phyloP scores from a whole-genome alignment of 2,888 invertebrate genomes.

The Nymphalis polychloros region DNA sequence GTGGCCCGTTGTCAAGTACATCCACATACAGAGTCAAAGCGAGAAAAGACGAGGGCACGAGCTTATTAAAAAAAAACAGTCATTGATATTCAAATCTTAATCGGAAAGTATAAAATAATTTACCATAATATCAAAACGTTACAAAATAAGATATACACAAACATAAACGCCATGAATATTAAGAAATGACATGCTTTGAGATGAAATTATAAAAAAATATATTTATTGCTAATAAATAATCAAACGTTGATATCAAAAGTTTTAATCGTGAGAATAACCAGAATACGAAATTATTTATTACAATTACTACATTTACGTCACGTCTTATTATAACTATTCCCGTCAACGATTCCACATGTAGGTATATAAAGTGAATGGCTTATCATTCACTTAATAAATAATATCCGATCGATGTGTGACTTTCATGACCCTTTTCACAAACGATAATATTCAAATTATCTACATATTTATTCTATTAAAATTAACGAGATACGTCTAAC shows the following conservation, averaged over 20 bases:
- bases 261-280: constrained; percentile 12
- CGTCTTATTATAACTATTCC: constrained; percentile 5
- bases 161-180: constrained; percentile 6
- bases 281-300: constrained; percentile 7
- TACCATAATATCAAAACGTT: constrained; percentile 38
- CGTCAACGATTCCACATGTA: constrained; percentile 6
- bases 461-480: constrained; percentile 39
- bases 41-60: too few relatives aligned
- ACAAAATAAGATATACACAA: not conserved
- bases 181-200: not conserved
- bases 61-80: not conserved
- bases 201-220: not conserved
- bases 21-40: too few relatives aligned
- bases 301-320: constrained; percentile 9
- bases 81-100: not conserved
- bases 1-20: too few relatives aligned
- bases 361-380: constrained; percentile 16
- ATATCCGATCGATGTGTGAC: constrained; percentile 31
- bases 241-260: constrained; percentile 7
- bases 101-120: not conserved
- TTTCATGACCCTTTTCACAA: constrained; percentile 34
- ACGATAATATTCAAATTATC: constrained; percentile 43
- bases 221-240: constrained; percentile 14
- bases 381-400: constrained; percentile 36
- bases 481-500: constrained; percentile 41